These are phyloP conservation scores for Amphipyra berbera DNA, from an alignment of 2,888 invertebrate species.

Conservation along the genomic window DNA sequence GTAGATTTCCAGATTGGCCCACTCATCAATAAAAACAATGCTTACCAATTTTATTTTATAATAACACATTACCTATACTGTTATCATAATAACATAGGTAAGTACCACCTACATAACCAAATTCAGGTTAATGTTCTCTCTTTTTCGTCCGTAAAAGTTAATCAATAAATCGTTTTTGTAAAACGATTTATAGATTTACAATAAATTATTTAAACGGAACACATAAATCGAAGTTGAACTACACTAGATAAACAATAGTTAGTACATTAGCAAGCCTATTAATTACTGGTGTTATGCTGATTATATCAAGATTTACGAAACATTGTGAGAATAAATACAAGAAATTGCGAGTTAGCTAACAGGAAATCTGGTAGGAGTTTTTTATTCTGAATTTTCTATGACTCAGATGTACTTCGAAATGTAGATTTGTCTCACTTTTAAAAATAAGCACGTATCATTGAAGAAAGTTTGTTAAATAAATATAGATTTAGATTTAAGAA, in stretches of 20 bases:
- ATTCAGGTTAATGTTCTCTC: constrained; percentile 23
- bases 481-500: too few species aligned
- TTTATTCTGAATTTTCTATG: too few species aligned
- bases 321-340: background rate
- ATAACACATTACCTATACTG: background rate
- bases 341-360: too few species aligned
- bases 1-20: too few species aligned
- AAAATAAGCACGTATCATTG: too few species aligned
- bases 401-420: too few species aligned
- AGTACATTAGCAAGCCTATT: constrained; percentile 2
- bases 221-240: background rate
- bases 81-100: too few species aligned
- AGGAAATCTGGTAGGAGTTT: too few species aligned
- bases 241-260: constrained; percentile 7
- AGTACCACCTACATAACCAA: background rate
- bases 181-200: constrained; percentile 12
- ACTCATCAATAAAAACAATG: background rate
- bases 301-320: background rate
- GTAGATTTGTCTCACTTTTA: too few species aligned
- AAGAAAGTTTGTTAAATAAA: too few species aligned
- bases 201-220: constrained; percentile 10
- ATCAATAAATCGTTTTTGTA: constrained; percentile 33
- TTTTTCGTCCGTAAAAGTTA: constrained; percentile 11
- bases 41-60: background rate
- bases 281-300: constrained; percentile 1